Evolutionary conservation across 2,888 invertebrate genomes (phyloP), one percentile per base, ranked within the genome.

Genomic region (Schizaphis graminum): DNA sequence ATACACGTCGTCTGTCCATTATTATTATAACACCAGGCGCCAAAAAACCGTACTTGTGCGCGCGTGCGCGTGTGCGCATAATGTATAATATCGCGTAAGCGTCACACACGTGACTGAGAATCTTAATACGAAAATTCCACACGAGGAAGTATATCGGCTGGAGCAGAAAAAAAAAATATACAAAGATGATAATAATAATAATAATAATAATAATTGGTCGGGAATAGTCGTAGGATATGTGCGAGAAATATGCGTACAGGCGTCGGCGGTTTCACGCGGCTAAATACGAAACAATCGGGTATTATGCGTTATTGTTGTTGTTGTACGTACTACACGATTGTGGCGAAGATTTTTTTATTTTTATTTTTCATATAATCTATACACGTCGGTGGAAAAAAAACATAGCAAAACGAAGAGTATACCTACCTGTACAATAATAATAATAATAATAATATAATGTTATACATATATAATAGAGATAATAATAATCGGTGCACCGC

Each of bases 91-190:
- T 91, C 44, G 85, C 61, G 24, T n/a, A 8, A 67, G n/a, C 67
- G n/a, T 67, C 67, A n/a, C 67, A 67, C 61, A 77, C 89, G 49
- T 35, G 93, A 47, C 93, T 85, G 89, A 90, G 93, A 93, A 93
- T 93, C 90, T 93, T 93, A 93, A 93, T 93, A 93, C 49, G 93
- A 93, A 93, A 93, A 93, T 93, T 85, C 93, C 93, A 56, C 88
- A 84, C 77, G 67, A 84, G 93, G 89, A 93, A 93, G 47, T 35
- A 85, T 53, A 85, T 53, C 26, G n/a, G 86, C 44, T 28, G 28
- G 26, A 13, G 41, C 41, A 44, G 1, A 44, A 57, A 91, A 57
- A 91, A 88, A 41, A 67, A 49, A 35, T 49, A 49, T 10, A 47
- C 16, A 61, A 61, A 61, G 57, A 57, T 88, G 77, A 77, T 41